A percentile compares a stretch with the other conserved stretches of the same genome.
These are phyloP conservation scores for Drosophila tripunctata DNA, from an alignment of 2,888 invertebrate genomes.

Conservation along the genomic window DNA sequence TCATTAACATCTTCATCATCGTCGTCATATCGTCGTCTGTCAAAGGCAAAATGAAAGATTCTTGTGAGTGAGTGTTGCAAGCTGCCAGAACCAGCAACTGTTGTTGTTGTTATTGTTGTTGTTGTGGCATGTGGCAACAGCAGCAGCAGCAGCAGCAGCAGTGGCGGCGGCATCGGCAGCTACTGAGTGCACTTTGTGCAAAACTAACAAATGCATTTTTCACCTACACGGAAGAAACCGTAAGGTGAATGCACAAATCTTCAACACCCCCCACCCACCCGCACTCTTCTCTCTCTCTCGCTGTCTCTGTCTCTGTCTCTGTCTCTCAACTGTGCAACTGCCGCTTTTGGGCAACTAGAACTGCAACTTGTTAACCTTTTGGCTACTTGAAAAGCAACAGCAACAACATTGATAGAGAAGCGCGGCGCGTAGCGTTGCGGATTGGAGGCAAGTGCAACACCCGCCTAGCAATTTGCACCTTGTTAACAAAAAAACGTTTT, in stretches of 20 bases:
- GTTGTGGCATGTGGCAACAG: not conserved
- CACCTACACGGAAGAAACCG: slow-evolving; percentile 25
- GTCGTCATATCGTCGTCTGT: slow-evolving; percentile 42
- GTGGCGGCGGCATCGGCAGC: not conserved
- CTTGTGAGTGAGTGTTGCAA: slow-evolving; percentile 41
- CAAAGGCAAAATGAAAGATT: slow-evolving; percentile 45
- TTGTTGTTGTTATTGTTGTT: slow-evolving; percentile 30
- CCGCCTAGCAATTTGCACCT: slow-evolving; percentile 71
- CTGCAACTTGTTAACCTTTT: slow-evolving; percentile 53
- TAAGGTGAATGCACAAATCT: not conserved
- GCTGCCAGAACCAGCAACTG: slow-evolving; percentile 18
- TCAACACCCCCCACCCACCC: not conserved
- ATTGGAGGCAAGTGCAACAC: slow-evolving; percentile 39
- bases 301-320: too few relatives aligned
- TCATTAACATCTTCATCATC: slow-evolving; percentile 7
- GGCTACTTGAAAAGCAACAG: slow-evolving; percentile 25
- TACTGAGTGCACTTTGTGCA: slow-evolving; percentile 38
- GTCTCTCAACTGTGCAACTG: not conserved
- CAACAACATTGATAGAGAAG: slow-evolving; percentile 4
- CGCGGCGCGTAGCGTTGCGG: too few relatives aligned
- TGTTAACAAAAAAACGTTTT: slow-evolving; percentile 55
- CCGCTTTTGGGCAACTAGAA: slow-evolving; percentile 49
- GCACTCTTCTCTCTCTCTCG: not conserved
- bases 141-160: too few relatives aligned
- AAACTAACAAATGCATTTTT: slow-evolving; percentile 29